Evolutionary conservation across 2,113 vertebrate genomes (phyloP).

Genomic region (Butorides virescens): DNA sequence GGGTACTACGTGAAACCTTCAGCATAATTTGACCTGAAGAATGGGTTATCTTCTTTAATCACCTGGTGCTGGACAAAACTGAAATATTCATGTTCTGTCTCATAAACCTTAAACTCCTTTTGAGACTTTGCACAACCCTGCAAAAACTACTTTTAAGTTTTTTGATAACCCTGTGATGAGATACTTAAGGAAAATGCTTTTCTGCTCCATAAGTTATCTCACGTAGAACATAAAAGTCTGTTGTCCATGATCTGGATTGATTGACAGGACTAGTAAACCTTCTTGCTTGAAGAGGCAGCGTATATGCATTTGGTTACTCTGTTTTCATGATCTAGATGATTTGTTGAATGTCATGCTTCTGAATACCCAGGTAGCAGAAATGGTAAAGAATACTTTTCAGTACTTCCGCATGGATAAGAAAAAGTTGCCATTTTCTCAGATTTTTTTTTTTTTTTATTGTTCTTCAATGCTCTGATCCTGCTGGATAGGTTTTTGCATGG

Average conservation of each 20-base stretch:
- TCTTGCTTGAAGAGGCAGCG: not conserved
- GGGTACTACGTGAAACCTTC: fast-evolving
- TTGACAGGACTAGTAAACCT: not conserved
- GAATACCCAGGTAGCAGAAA: not conserved
- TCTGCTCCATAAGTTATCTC: not conserved
- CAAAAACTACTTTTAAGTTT: not conserved
- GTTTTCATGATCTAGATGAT: not conserved
- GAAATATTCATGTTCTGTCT: not conserved
- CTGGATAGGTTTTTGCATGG: not conserved
- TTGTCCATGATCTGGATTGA: not conserved
- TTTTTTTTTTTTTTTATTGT: not conserved
- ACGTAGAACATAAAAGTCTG: not conserved
- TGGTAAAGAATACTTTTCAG: not conserved
- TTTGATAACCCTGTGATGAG: not conserved
- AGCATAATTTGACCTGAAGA: not conserved
- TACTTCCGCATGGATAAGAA: not conserved
- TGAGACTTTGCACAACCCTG: not conserved
- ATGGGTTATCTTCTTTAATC: not conserved
- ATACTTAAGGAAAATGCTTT: not conserved
- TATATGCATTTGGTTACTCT: not conserved
- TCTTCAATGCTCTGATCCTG: not conserved
- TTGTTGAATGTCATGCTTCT: not conserved
- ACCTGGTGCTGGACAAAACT: not conserved
- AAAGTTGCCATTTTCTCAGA: not conserved
- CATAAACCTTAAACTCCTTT: not conserved